phyloP scores from a whole-genome alignment of 2,797 vertebrate species.

The Ataeniobius toweri region DNA sequence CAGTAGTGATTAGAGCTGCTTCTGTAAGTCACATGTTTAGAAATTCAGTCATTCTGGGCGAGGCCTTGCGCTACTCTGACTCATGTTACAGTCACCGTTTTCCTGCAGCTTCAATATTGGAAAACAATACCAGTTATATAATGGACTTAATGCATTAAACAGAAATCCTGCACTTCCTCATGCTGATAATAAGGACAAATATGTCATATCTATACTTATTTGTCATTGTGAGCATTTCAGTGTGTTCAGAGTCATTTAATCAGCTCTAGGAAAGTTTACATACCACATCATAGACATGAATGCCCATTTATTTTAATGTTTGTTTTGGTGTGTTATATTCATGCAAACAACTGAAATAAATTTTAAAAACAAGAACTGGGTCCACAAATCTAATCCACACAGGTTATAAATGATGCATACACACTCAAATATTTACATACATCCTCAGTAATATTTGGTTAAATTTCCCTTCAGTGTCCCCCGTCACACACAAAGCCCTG shows the following conservation, averaged over 20 bases:
- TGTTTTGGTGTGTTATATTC: too few relatives aligned
- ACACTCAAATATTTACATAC: not conserved
- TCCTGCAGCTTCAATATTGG: not conserved
- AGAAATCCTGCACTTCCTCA: not conserved
- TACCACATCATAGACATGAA: not conserved
- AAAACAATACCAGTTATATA: not conserved
- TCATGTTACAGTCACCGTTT: not conserved
- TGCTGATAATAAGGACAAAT: not conserved
- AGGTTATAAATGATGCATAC: not conserved
- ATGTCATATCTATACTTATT: not conserved
- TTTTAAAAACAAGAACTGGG: too few relatives aligned
- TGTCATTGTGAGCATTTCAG: not conserved
- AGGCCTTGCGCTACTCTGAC: conserved; percentile 2
- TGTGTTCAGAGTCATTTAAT: not conserved
- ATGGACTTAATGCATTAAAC: not conserved
- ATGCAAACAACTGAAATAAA: not conserved
- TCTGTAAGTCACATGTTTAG: conserved; percentile 36
- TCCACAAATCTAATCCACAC: not conserved
- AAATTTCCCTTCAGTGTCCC: too few relatives aligned
- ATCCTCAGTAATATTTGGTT: too few relatives aligned
- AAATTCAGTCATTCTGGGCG: conserved; percentile 16
- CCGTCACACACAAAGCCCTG: too few relatives aligned
- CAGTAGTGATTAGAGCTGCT: conserved; percentile 53
- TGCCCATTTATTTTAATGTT: not conserved
- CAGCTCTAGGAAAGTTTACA: not conserved